phyloP scores from a whole-genome alignment of 1,140 invertebrate genomes.

The Pteromalus puparum region DNA sequence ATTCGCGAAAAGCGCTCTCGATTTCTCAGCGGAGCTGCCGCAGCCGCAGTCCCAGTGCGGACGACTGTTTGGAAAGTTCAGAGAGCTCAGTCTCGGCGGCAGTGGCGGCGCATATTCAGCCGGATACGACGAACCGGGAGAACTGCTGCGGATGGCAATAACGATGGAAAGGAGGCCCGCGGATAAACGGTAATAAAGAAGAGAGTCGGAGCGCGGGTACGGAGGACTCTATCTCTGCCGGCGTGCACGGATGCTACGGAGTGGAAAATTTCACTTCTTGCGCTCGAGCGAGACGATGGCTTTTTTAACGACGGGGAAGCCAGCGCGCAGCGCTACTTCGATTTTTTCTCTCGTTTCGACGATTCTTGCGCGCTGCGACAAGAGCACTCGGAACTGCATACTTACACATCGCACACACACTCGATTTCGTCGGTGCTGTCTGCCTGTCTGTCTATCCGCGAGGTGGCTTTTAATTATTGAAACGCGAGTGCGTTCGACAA shows the following conservation, averaged over 20 bases:
- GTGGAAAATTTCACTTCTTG: constrained; percentile 44
- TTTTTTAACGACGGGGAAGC: constrained; percentile 37
- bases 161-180: not conserved
- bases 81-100: not conserved
- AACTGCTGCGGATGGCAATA: not conserved
- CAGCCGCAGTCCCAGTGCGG: constrained; percentile 26
- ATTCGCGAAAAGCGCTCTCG: constrained; percentile 19
- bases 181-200: constrained; percentile 37
- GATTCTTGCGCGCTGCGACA: too few species aligned
- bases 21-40: constrained; percentile 43
- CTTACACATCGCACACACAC: too few species aligned
- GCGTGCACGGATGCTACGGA: not conserved
- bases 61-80: constrained; percentile 39
- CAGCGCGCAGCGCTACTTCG: not conserved
- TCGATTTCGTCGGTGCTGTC: too few species aligned
- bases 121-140: constrained; percentile 21
- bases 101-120: constrained; percentile 3
- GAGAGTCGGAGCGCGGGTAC: not conserved
- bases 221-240: not conserved
- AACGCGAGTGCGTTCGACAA: too few species aligned
- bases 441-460: too few species aligned
- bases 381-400: not conserved
- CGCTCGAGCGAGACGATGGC: constrained; percentile 26
- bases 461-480: too few species aligned
- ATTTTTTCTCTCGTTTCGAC: not conserved